Percentiles rank a stretch among this genome's conserved stretches.
Conservation (phyloP, 37 sponge, comb jelly and placozoan species). For the Aphrocallistes beatrix region DNA sequence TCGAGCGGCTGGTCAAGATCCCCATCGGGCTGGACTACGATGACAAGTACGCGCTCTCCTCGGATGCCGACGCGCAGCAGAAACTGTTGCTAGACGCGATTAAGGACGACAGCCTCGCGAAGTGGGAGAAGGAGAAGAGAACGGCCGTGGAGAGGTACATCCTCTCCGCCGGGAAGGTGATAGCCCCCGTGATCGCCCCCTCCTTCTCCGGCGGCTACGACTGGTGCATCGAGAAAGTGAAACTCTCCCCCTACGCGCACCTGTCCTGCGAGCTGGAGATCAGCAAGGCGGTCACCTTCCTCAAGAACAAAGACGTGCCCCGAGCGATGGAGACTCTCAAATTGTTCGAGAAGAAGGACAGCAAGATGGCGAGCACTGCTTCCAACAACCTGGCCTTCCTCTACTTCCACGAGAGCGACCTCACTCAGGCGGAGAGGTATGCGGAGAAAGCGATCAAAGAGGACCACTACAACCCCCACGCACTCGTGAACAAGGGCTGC, state of each 20-base stretch:
- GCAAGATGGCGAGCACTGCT: slow-evolving; percentile 86
- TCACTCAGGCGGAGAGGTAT: slow-evolving; percentile 69
- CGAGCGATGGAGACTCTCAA: slow-evolving; percentile 87
- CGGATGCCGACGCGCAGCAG: slow-evolving; percentile 72
- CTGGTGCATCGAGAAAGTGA: slow-evolving; percentile 90
- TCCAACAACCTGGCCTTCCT: slow-evolving; percentile 90
- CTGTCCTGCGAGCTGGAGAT: slow-evolving; percentile 91
- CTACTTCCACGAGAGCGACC: slow-evolving; percentile 65
- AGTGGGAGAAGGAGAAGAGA: slow-evolving; percentile 58
- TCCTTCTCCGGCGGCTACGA: slow-evolving; percentile 89
- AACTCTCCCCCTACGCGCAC: slow-evolving; percentile 55
- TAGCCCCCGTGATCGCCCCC: slow-evolving; percentile 74
- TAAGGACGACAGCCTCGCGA: slow-evolving; percentile 70
- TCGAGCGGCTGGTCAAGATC: slow-evolving; percentile 55
- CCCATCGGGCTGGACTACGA: slow-evolving; percentile 44
- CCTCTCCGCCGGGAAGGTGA: slow-evolving; percentile 84
- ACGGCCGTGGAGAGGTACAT: slow-evolving; percentile 65
- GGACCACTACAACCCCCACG: slow-evolving; percentile 81
- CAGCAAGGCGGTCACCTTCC: slow-evolving; percentile 78
- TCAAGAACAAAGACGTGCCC: slow-evolving; percentile 70
- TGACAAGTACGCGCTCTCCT: slow-evolving; percentile 62
- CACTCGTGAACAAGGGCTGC: slow-evolving; percentile 90
- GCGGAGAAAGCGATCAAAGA: slow-evolving; percentile 65
- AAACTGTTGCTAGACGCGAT: slow-evolving; percentile 75
- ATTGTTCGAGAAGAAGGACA: slow-evolving; percentile 82